A percentile compares a stretch with the other conserved stretches of the same genome.
Evolutionary conservation across 2,113 vertebrate species (phyloP).

Genomic region (Syngnathoides biaculeatus): DNA sequence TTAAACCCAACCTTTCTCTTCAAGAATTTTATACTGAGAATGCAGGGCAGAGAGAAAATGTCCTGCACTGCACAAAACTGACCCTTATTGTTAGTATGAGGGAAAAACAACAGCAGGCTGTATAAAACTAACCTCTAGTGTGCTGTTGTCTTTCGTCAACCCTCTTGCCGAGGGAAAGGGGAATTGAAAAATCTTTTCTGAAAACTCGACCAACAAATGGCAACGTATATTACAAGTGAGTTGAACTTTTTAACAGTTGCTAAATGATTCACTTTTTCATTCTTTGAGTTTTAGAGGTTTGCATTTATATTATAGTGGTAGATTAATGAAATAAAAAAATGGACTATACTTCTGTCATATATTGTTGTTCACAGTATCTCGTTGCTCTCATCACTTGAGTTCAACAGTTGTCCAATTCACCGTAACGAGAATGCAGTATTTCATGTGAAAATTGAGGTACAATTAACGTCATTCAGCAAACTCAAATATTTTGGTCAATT

Average conservation of each 20-base stretch:
- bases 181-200: constrained; percentile 56
- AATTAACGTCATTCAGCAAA: no score
- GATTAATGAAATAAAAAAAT: constrained; percentile 23
- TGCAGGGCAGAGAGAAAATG: not conserved
- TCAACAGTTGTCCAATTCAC: no score
- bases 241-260: constrained; percentile 44
- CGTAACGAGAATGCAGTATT: no score
- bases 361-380: not conserved
- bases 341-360: constrained; percentile 7
- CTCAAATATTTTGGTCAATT: no score
- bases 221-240: constrained; percentile 48
- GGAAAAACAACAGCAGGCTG: constrained; percentile 43
- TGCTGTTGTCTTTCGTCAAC: constrained; percentile 49
- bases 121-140: constrained; percentile 30
- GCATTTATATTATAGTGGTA: constrained; percentile 24
- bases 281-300: constrained; percentile 22
- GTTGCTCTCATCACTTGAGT: no score
- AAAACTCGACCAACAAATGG: constrained; percentile 54
- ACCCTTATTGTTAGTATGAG: constrained; percentile 37
- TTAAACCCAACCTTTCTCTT: constrained; percentile 36
- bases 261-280: constrained; percentile 36
- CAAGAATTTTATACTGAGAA: constrained; percentile 33
- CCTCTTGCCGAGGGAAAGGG: constrained; percentile 39
- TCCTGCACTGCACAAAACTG: constrained; percentile 16
- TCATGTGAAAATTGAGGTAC: no score